phyloP scores from a whole-genome alignment of 2,113 vertebrate species.

The Emydura subglobosa region DNA sequence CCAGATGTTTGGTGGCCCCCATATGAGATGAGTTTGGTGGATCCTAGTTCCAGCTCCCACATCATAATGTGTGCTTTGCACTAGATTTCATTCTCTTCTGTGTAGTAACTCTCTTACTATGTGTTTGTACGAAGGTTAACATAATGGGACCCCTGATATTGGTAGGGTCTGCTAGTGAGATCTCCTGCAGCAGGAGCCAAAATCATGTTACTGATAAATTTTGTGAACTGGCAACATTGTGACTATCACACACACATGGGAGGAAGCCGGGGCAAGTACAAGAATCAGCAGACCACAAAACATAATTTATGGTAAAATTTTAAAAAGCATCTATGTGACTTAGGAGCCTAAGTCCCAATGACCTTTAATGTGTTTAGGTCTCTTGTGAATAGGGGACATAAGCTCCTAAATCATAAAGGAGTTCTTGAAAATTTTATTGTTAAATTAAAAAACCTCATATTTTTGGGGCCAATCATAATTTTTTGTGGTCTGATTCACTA shows the following conservation, averaged over 20 bases:
- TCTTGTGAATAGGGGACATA: too few species aligned
- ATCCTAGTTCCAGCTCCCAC: fast-evolving
- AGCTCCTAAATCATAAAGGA: too few species aligned
- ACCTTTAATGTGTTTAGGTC: too few species aligned
- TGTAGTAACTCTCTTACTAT: neutral
- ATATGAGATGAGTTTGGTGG: neutral
- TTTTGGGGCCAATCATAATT: too few species aligned
- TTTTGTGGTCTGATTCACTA: too few species aligned
- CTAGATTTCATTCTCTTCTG: neutral
- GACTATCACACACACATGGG: too few species aligned
- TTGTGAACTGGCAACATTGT: too few species aligned
- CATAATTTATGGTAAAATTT: too few species aligned
- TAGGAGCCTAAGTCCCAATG: too few species aligned
- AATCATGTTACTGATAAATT: neutral
- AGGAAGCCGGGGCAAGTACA: neutral
- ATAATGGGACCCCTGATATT: fast-evolving
- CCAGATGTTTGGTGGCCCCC: neutral
- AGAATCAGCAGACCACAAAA: neutral
- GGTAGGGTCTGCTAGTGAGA: neutral
- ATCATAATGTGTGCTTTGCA: neutral
- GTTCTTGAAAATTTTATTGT: too few species aligned
- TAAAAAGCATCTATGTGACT: too few species aligned
- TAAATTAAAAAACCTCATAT: too few species aligned
- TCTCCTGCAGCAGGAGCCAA: neutral
- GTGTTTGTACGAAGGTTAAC: neutral